Evolutionary conservation across 2,113 vertebrate species (phyloP).

Genomic region (Melanocharis versteri): DNA sequence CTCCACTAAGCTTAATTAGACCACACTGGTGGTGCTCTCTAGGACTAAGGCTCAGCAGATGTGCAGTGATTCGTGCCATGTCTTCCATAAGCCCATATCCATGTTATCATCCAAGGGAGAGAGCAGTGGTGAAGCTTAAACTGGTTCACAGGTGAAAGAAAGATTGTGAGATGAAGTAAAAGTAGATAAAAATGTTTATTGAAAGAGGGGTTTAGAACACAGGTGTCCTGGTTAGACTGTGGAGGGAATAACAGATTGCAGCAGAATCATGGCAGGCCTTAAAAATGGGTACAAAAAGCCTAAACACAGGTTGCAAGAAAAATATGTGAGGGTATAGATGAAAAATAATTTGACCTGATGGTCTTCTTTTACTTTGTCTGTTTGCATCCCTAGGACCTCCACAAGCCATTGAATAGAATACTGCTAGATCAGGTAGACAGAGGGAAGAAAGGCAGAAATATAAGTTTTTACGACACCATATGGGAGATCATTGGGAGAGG

Average conservation of each 20-base stretch:
- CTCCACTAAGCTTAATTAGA: neutral
- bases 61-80: neutral
- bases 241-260: neutral
- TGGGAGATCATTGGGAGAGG: neutral
- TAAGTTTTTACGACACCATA: rapidly evolving
- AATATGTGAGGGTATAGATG: neutral
- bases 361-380: neutral
- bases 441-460: neutral
- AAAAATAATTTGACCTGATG: neutral
- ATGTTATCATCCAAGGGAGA: neutral
- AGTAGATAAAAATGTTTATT: neutral
- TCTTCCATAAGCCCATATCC: neutral
- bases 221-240: neutral
- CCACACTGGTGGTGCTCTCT: neutral
- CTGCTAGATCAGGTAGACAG: neutral
- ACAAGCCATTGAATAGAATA: neutral
- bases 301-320: neutral
- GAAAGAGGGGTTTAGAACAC: neutral
- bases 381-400: neutral
- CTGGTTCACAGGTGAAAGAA: neutral
- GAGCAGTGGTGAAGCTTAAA: neutral
- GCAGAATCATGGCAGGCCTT: neutral
- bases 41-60: neutral
- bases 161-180: neutral
- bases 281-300: neutral